phyloP scores from a whole-genome alignment of 2,113 vertebrate genomes.

The Xiphias gladius region DNA sequence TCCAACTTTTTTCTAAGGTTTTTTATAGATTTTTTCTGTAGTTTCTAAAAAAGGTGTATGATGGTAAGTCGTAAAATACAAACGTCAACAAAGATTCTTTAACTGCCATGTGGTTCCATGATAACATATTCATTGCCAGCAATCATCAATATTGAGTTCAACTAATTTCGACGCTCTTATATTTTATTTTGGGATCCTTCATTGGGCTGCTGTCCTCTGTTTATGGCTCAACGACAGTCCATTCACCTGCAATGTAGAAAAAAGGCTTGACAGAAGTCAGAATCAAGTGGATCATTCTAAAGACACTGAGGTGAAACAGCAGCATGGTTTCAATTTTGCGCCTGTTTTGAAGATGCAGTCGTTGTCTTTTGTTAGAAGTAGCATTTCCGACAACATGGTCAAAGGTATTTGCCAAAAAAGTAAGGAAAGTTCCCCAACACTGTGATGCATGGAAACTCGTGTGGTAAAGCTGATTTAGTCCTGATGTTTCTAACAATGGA shows the following conservation, averaged over 20 bases:
- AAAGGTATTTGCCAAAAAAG: background rate
- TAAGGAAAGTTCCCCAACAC: background rate
- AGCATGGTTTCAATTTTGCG: background rate
- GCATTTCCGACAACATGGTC: background rate
- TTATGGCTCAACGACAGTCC: background rate
- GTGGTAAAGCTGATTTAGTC: constrained; percentile 7
- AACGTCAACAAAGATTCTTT: no score
- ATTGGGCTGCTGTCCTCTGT: background rate
- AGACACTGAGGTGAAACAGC: background rate
- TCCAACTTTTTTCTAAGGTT: no score
- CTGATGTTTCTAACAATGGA: constrained; percentile 19
- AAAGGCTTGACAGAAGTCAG: background rate
- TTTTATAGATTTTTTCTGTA: no score
- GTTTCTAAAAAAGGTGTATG: no score
- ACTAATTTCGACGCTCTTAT: background rate
- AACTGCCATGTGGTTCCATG: no score
- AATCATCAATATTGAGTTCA: no score
- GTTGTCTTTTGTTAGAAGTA: background rate
- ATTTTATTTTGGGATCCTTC: background rate
- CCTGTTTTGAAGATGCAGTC: constrained; percentile 25
- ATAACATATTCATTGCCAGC: no score
- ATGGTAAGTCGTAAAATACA: no score
- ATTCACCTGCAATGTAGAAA: background rate
- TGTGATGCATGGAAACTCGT: background rate
- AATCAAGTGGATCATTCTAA: background rate